phyloP scores from a whole-genome alignment of 2,888 invertebrate genomes.

The Yponomeuta malinellus region DNA sequence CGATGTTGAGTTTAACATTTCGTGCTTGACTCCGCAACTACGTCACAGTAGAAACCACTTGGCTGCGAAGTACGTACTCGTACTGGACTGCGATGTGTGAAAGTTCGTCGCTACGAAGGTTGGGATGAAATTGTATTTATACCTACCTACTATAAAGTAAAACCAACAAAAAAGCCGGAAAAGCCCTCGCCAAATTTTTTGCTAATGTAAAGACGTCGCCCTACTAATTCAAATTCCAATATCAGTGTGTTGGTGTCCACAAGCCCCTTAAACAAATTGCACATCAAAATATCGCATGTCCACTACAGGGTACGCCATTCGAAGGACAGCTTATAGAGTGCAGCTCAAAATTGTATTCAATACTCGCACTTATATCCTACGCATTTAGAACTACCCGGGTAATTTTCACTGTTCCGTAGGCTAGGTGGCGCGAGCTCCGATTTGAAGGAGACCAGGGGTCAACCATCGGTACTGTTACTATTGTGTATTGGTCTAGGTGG shows the following conservation, averaged over 20 bases:
- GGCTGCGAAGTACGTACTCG: too few relatives aligned
- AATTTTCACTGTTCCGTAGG: not conserved
- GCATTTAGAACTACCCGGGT: not conserved
- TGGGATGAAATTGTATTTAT: too few relatives aligned
- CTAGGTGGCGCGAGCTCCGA: not conserved
- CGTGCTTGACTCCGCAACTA: too few relatives aligned
- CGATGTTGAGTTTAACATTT: not conserved
- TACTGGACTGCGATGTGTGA: too few relatives aligned
- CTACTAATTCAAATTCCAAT: not conserved
- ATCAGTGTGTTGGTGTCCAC: not conserved
- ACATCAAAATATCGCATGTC: not conserved
- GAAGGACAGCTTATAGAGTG: not conserved
- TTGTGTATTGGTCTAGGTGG: not conserved
- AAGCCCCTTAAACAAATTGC: not conserved
- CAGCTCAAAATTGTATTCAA: not conserved
- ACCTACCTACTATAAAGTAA: too few relatives aligned
- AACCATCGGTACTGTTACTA: not conserved
- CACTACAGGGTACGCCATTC: not conserved
- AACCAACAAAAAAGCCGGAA: too few relatives aligned
- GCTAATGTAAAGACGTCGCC: too few relatives aligned
- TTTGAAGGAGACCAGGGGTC: not conserved
- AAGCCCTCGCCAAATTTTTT: too few relatives aligned
- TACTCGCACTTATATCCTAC: not conserved
- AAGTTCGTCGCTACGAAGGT: too few relatives aligned
- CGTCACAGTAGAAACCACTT: too few relatives aligned